Percentiles rank a stretch among this genome's conserved stretches.
Evolutionary conservation across 2,113 vertebrate species (phyloP).

Genomic region (Tretioscincus oriximinensis): DNA sequence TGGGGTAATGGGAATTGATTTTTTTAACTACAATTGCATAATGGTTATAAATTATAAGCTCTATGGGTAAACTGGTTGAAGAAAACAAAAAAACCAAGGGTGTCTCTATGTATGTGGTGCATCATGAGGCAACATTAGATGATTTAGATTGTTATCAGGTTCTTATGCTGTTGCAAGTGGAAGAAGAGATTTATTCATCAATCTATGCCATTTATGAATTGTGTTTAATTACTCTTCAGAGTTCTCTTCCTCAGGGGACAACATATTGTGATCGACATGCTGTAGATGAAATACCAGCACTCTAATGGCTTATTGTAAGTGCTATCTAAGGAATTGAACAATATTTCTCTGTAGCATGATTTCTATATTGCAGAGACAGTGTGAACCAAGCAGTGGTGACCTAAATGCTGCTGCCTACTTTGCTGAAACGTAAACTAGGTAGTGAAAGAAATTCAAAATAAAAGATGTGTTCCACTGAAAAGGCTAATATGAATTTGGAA

Average conservation of each 20-base stretch:
- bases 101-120: not conserved
- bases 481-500: slow-evolving; percentile 36
- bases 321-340: not conserved
- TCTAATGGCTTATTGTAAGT: not conserved
- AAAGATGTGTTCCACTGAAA: slow-evolving; percentile 17
- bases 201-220: not conserved
- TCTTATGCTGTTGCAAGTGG: not conserved
- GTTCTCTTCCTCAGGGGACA: fast-evolving
- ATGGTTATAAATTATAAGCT: not conserved
- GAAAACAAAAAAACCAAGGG: not conserved
- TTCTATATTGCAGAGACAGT: not conserved
- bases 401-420: not conserved
- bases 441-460: not conserved
- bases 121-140: not conserved
- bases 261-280: not conserved
- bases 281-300: not conserved
- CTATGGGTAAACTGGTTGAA: not conserved
- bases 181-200: not conserved
- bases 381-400: not conserved
- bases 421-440: slow-evolving; percentile 23
- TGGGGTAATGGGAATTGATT: too few relatives aligned
- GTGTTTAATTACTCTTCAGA: not conserved
- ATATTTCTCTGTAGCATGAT: fast-evolving
- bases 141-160: not conserved
- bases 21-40: not conserved